These are phyloP conservation scores for Lepus americanus DNA, from an alignment of 2,113 vertebrate species.

Conservation along the genomic window DNA sequence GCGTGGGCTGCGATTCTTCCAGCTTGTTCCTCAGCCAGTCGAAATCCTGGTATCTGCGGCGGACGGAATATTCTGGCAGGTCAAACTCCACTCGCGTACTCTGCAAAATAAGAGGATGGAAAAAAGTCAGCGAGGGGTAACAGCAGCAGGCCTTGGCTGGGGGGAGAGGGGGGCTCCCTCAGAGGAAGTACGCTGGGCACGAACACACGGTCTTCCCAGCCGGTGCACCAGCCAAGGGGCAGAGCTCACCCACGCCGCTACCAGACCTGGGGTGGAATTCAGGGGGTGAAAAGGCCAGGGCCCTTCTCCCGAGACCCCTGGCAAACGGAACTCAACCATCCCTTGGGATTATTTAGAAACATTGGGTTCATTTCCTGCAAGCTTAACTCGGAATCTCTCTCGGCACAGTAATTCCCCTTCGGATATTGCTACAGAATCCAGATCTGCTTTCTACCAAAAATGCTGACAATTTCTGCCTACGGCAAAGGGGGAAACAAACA, in stretches of 20 bases:
- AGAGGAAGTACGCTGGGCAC: constrained; percentile 37
- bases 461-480: background rate
- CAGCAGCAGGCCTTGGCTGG: background rate
- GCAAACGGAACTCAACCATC: constrained; percentile 56
- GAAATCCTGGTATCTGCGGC: constrained; percentile 98
- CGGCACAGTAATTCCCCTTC: constrained; percentile 20
- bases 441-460: constrained; percentile 28
- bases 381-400: constrained; percentile 47
- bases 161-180: constrained; percentile 41
- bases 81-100: constrained; percentile 97
- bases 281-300: background rate
- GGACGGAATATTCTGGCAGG: constrained; percentile 95
- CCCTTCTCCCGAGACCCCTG: background rate
- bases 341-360: constrained; percentile 55
- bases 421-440: constrained; percentile 9
- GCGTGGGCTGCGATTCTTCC: constrained; percentile 97
- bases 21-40: constrained; percentile 97
- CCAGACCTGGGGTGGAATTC: background rate
- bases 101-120: constrained; percentile 83
- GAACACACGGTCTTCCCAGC: constrained; percentile 28
- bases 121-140: background rate
- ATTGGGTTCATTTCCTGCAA: constrained; percentile 70
- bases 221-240: background rate
- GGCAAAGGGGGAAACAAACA: constrained; percentile 18
- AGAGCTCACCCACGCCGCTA: background rate